Evolutionary conservation across 2,113 vertebrate genomes (phyloP), one percentile per base, ranked within the genome.

Genomic region (Peucedramus taeniatus): DNA sequence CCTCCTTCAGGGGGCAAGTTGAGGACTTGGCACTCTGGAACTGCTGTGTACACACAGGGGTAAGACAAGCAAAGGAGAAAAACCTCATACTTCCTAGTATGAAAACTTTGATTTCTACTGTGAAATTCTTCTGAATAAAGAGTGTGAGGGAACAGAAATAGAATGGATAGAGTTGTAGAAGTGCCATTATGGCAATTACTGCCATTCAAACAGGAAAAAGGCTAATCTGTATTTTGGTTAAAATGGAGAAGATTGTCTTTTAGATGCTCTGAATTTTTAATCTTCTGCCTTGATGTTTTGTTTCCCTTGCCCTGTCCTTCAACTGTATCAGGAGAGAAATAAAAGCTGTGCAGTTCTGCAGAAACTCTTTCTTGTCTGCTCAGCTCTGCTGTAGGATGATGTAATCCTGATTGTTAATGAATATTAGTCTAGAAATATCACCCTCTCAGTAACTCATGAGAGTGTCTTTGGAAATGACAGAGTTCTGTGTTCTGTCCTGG

Each of bases 221-320:
- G 53, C 82, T 93, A 85, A 96, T 93, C 74, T 96, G 49, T 93
- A 39, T 91, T 85, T 91, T 85, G 70, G 90, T 89, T 69, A 57
- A 87, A 89, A 85, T 78, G 42, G 49, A 82, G 47, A 90, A 87
- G 74, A 87, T 80, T 5, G 13, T 89, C 84, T 93, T 95, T 87
- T 83, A 93, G 84, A 95, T 83, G 61, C 50, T 95, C 40, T 93
- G 95, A 94, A 89, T 96, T 91, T 94, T 95, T 91, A 61, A 85
- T 96, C 65, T 95, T 70, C 75, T 94, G 72, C 83, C 95, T 92
- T 90, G 79, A 90, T 89, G 68, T 92, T 93, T 97, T 97, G 86
- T 97, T 94, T 95, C 68, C 94, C 56, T 93, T 96, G 93, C 91
- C 89, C 91, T 89, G 93, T 97, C 96, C 96, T 96, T 97, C 95